A percentile compares a stretch with the other conserved stretches of the same genome.
Evolutionary conservation across 1,140 invertebrate genomes (phyloP).

Genomic region (Phocides pigmalion): DNA sequence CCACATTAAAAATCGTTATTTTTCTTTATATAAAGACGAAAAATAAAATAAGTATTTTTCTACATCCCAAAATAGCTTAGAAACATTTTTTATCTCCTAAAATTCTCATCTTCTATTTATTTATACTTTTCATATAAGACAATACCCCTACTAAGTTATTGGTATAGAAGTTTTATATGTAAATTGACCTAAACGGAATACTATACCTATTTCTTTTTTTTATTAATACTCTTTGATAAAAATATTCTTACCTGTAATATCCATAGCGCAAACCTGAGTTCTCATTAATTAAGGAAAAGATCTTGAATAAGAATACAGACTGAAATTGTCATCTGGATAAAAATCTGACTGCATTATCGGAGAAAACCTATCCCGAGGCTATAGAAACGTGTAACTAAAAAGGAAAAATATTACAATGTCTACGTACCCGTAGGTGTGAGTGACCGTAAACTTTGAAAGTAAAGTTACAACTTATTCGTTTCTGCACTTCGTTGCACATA

Average conservation of each 20-base stretch:
- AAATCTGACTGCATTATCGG: constrained; percentile 7
- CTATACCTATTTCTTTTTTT: too few relatives aligned
- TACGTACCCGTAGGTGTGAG: neutral
- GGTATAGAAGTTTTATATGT: too few relatives aligned
- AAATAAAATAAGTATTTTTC: too few relatives aligned
- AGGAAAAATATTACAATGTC: neutral
- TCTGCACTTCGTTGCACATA: constrained; percentile 41
- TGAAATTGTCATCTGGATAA: constrained; percentile 10
- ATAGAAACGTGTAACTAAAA: constrained; percentile 13
- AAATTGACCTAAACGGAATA: too few relatives aligned
- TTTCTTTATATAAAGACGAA: too few relatives aligned
- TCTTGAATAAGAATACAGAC: constrained; percentile 1
- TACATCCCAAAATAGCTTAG: too few relatives aligned
- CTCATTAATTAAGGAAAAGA: constrained; percentile 11
- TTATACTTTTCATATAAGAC: too few relatives aligned
- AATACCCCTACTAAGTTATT: too few relatives aligned
- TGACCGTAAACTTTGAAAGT: constrained; percentile 44
- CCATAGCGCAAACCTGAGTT: neutral
- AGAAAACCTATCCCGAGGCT: constrained; percentile 9
- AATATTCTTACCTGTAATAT: too few relatives aligned
- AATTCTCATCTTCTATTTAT: too few relatives aligned
- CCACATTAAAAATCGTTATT: too few relatives aligned
- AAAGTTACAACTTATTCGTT: constrained; percentile 53
- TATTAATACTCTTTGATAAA: constrained; percentile 1
- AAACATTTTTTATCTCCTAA: too few relatives aligned